Evolutionary conservation across 2,797 vertebrate species (phyloP).

Genomic region (Lagocephalus sceleratus): DNA sequence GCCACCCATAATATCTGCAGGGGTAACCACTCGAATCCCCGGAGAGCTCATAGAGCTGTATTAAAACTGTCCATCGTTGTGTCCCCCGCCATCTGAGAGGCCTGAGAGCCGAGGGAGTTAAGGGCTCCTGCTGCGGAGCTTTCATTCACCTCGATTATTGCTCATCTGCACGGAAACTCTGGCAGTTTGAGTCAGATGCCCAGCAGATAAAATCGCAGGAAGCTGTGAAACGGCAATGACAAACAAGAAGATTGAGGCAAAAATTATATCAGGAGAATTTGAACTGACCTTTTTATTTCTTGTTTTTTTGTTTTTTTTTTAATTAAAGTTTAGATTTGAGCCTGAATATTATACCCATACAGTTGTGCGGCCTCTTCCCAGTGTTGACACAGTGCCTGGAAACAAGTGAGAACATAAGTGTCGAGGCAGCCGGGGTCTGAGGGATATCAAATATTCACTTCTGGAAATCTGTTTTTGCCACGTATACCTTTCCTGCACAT

Average conservation of each 20-base stretch:
- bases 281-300: no score
- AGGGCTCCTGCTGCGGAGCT: slow-evolving; percentile 9
- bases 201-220: slow-evolving; percentile 15
- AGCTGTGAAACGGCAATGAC: slow-evolving; percentile 14
- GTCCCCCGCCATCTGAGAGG: slow-evolving; percentile 31
- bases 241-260: slow-evolving; percentile 29
- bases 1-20: slow-evolving; percentile 73
- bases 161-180: slow-evolving; percentile 10
- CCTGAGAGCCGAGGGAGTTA: slow-evolving; percentile 22
- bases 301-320: no score
- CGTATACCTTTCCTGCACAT: slow-evolving; percentile 20
- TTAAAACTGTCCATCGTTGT: slow-evolving; percentile 81
- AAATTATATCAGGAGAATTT: slow-evolving; percentile 26
- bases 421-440: slow-evolving; percentile 14
- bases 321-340: slow-evolving; percentile 47
- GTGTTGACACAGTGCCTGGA: slow-evolving; percentile 30
- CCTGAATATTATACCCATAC: slow-evolving; percentile 39
- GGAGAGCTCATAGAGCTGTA: slow-evolving; percentile 60
- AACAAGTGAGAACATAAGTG: slow-evolving; percentile 15
- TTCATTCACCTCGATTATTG: slow-evolving; percentile 12
- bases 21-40: slow-evolving; percentile 58
- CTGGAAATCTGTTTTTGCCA: slow-evolving; percentile 3
- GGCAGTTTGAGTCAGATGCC: slow-evolving; percentile 9
- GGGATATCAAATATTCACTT: slow-evolving; percentile 24
- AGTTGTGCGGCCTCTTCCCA: slow-evolving; percentile 4